A percentile compares a stretch with the other conserved stretches of the same genome.
These are phyloP conservation scores for Meriones unguiculatus DNA, from an alignment of 2,113 vertebrate genomes.

Conservation along the genomic window DNA sequence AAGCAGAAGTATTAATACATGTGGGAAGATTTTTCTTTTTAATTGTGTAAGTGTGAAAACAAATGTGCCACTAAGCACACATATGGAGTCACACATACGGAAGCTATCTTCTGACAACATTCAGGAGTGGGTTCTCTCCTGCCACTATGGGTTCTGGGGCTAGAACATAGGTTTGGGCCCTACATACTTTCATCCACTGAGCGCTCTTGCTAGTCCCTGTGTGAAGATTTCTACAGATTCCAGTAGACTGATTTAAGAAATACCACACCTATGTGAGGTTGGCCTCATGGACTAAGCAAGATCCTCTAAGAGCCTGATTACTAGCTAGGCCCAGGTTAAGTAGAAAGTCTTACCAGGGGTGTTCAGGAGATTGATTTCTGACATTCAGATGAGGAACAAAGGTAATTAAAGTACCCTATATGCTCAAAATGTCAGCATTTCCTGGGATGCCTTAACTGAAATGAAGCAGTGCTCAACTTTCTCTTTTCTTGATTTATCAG, in stretches of 20 bases:
- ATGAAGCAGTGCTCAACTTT: background rate
- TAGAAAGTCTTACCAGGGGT: background rate
- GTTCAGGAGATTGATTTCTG: background rate
- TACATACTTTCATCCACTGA: background rate
- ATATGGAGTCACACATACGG: background rate
- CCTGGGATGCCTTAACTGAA: background rate
- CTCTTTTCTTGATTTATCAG: background rate
- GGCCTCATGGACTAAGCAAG: conserved; percentile 40
- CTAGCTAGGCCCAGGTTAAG: background rate
- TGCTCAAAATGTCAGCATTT: background rate
- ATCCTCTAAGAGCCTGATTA: background rate
- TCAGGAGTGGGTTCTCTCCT: background rate
- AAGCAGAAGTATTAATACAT: background rate
- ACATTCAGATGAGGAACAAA: background rate
- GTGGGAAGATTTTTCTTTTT: background rate
- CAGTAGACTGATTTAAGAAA: background rate
- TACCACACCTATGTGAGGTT: background rate
- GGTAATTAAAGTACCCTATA: background rate
- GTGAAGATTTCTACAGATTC: background rate
- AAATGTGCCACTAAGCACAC: too few species aligned
- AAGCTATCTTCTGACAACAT: background rate
- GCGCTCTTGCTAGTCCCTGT: background rate
- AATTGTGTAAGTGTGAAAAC: background rate
- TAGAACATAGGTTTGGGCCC: background rate
- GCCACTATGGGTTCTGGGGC: background rate